Percentiles rank a stretch among this genome's conserved stretches.
Evolutionary conservation across 37 sponge, comb jelly and placozoan species (phyloP).

Genomic region (Halichondria panicea): DNA sequence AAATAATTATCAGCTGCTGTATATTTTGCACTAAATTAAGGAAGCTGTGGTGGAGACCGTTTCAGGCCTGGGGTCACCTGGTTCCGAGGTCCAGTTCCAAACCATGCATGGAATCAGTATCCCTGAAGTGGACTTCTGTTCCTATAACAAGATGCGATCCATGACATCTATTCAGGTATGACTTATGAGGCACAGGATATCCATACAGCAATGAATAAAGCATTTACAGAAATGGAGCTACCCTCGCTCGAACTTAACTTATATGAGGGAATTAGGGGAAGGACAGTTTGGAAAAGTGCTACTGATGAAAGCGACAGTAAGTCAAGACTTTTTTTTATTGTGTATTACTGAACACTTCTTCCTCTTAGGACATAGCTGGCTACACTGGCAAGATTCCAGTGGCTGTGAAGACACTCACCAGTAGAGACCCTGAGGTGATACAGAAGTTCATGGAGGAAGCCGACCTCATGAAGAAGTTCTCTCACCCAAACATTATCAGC

Average conservation of each 20-base stretch:
- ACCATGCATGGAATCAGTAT: constrained; percentile 25
- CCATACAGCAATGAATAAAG: too few relatives aligned
- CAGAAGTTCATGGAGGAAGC: constrained; percentile 45
- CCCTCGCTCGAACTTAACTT: constrained; percentile 25
- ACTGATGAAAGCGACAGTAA: constrained; percentile 59
- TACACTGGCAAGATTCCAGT: constrained; percentile 45
- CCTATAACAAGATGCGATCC: constrained; percentile 10
- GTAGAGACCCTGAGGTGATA: constrained; percentile 33
- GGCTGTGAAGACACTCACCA: constrained; percentile 58
- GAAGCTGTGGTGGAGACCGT: too few relatives aligned
- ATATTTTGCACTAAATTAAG: too few relatives aligned
- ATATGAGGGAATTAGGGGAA: constrained; percentile 58
- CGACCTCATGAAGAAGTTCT: constrained; percentile 56
- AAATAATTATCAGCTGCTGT: too few relatives aligned
- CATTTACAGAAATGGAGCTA: constrained; percentile 54
- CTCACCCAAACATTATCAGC: constrained; percentile 57
- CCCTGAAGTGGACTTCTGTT: constrained; percentile 19
- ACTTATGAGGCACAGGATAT: too few relatives aligned
- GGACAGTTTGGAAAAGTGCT: constrained; percentile 71
- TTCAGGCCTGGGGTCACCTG: neutral
- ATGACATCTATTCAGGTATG: neutral
- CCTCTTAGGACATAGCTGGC: constrained; percentile 36
- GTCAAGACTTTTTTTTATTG: neutral
- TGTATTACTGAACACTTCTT: neutral
- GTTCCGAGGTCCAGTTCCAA: neutral